Base-by-base conservation (phyloP, 2,797 vertebrate species). In the Cuniculus paca region DNA sequence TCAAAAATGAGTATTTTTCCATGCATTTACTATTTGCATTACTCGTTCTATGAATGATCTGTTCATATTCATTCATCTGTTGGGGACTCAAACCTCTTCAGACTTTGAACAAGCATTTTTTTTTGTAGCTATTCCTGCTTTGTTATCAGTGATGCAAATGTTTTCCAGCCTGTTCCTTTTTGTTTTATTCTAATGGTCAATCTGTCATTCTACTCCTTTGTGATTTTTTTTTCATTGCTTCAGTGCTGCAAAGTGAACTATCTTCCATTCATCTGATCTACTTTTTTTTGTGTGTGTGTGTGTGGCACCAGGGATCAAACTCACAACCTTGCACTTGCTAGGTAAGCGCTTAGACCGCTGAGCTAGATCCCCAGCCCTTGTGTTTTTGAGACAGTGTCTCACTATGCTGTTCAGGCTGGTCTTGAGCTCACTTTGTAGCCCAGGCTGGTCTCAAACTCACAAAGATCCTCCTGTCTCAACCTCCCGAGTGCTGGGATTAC, bases 231-330 rank as follows among this genome's bases (percentile, higher is more conserved):
- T 45, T 12, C 63, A 80, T 91, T 89, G 11, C 39, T 74, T 80
- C n/a, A 61, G 1, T 92, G 58, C 56, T 88, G 63, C 79, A 78
- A 84, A 94, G 56, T 87, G 70, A 96, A n/a, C 78, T 93, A 95
- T 94, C 61, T 79, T 39, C 79, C 39, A 80, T 72, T 65, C 70
- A 42, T 91, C 54, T 65, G 56, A 91, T 87, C 52, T 88, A 58
- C 39, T 91, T 86, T 95, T 72, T n/a, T n/a, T n/a, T n/a, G n/a
- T n/a, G n/a, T n/a, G n/a, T n/a, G n/a, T n/a, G n/a, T n/a, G n/a
- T n/a, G n/a, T n/a, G n/a, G n/a, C n/a, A n/a, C n/a, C n/a, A n/a
- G n/a, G n/a, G n/a, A n/a, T n/a, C n/a, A n/a, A n/a, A n/a, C n/a
- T n/a, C n/a, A n/a, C n/a, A n/a, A n/a, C n/a, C n/a, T n/a, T n/a